Evolutionary conservation across 2,113 vertebrate genomes (phyloP).

Genomic region (Hemiprocne comata): DNA sequence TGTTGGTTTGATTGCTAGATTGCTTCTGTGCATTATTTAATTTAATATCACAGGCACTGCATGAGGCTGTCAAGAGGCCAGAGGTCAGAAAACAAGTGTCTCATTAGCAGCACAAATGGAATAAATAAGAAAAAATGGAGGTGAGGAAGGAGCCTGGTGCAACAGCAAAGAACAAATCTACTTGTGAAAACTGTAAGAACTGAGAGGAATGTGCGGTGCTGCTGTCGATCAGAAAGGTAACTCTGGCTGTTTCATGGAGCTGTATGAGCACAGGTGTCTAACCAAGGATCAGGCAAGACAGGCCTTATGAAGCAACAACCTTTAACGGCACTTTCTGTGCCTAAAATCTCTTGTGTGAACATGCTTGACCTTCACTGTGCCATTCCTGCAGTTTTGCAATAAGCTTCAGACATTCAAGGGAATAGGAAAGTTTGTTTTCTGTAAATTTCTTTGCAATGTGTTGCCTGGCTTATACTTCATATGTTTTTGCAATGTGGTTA

Average conservation of each 20-base stretch:
- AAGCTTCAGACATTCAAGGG: neutral
- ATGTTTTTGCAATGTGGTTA: neutral
- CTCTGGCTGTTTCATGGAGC: neutral
- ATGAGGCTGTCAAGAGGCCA: neutral
- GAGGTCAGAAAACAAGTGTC: conserved; percentile 21
- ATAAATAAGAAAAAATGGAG: neutral
- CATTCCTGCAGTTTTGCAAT: neutral
- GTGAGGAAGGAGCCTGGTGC: neutral
- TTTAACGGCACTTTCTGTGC: neutral
- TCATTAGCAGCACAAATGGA: conserved; percentile 37
- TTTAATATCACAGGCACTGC: conserved; percentile 13
- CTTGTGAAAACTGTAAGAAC: neutral
- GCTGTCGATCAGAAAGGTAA: neutral
- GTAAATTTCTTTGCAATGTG: neutral
- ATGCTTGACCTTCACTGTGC: neutral
- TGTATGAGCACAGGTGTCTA: neutral
- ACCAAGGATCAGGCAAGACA: neutral
- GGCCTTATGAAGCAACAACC: neutral
- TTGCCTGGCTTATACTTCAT: neutral
- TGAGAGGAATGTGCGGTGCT: neutral
- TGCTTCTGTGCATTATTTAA: conserved; percentile 23
- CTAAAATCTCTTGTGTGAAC: neutral
- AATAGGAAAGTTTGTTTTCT: neutral
- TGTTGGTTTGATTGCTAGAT: neutral
- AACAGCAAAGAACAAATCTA: neutral